phyloP scores from a whole-genome alignment of 2,113 vertebrate genomes.

The Donacobius atricapilla region DNA sequence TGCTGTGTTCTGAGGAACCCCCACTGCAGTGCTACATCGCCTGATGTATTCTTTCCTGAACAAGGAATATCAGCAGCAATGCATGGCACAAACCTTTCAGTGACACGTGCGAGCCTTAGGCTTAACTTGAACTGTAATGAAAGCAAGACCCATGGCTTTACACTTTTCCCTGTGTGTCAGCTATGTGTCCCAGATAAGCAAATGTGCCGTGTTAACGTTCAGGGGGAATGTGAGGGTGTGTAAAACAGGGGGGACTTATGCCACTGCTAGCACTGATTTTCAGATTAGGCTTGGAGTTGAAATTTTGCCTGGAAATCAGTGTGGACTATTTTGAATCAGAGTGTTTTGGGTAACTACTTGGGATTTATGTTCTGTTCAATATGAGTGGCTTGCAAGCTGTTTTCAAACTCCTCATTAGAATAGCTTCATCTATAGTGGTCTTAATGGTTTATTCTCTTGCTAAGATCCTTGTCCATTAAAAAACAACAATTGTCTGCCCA shows the following conservation, averaged over 20 bases:
- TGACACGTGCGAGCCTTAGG: neutral
- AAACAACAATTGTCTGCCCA: neutral
- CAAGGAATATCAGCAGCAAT: neutral
- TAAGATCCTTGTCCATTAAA: neutral
- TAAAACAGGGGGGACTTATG: neutral
- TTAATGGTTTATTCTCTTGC: neutral
- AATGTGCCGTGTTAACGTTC: neutral
- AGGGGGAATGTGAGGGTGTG: neutral
- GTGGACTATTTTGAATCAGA: neutral
- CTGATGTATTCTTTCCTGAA: fast-evolving
- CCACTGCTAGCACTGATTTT: neutral
- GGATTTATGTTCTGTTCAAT: neutral
- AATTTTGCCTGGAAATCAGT: neutral
- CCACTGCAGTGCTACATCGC: fast-evolving
- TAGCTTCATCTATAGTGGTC: neutral
- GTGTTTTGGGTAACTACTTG: neutral
- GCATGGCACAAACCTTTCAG: neutral
- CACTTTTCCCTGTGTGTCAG: neutral
- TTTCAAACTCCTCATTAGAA: neutral
- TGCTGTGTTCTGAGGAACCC: neutral
- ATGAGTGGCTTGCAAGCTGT: neutral
- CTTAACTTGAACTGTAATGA: neutral
- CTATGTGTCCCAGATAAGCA: neutral
- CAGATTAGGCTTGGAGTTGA: neutral
- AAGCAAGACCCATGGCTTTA: neutral